Percentiles rank a stretch among this genome's conserved stretches.
Evolutionary conservation across 2,113 vertebrate species (phyloP).

Genomic region (Herpetotheres cachinnans): DNA sequence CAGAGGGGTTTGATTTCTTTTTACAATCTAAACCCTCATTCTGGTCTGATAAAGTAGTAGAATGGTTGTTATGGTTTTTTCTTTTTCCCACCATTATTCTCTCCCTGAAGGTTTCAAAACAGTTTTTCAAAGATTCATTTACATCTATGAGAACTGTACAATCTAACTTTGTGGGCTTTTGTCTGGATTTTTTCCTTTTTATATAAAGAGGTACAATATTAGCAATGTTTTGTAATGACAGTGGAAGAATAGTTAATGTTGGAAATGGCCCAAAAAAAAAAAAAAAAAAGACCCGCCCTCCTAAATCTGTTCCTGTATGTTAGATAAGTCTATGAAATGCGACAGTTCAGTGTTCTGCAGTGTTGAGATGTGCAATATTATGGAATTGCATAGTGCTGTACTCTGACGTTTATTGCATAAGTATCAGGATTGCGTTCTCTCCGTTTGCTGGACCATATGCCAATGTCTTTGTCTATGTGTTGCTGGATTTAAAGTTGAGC

Average conservation of each 20-base stretch:
- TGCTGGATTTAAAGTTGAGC: not conserved
- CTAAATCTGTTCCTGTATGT: not conserved
- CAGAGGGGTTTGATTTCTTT: not conserved
- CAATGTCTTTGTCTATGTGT: not conserved
- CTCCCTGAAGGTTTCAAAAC: not conserved
- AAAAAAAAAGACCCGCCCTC: too few species aligned
- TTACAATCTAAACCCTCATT: not conserved
- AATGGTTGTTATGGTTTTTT: not conserved
- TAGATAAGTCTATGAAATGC: not conserved
- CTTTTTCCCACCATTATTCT: rapidly evolving
- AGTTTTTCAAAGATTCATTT: not conserved
- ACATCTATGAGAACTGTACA: not conserved
- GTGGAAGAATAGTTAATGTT: not conserved
- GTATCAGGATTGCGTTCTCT: not conserved
- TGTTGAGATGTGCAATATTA: not conserved
- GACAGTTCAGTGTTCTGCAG: not conserved
- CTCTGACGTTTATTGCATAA: not conserved
- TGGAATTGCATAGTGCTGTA: not conserved
- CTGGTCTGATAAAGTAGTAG: not conserved
- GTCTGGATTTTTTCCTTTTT: not conserved
- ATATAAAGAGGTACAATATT: not conserved
- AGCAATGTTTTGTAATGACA: not conserved
- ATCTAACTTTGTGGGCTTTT: not conserved
- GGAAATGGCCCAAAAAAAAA: not conserved
- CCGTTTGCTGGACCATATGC: not conserved